Percentiles rank a stretch among this genome's conserved stretches.
Conservation (phyloP, 2,113 vertebrate species). For the Phylloscopus whistleri region DNA sequence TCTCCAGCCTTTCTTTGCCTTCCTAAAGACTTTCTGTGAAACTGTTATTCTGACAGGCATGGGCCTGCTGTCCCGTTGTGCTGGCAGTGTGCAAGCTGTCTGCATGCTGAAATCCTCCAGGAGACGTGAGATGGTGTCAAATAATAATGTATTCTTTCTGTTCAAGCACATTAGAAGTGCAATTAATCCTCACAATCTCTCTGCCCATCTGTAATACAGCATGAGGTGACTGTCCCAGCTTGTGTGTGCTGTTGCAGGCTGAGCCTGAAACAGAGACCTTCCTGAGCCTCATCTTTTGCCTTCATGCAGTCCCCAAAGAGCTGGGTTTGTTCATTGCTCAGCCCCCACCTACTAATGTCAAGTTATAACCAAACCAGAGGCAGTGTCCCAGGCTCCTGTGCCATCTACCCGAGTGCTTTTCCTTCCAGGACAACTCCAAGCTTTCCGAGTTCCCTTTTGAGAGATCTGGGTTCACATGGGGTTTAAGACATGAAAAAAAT, state of each 20-base stretch:
- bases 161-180: conserved; percentile 8
- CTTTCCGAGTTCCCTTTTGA: background rate
- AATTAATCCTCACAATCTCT: conserved; percentile 11
- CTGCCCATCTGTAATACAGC: background rate
- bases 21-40: background rate
- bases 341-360: background rate
- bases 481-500: background rate
- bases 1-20: background rate
- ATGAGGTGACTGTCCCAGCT: background rate
- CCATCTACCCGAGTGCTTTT: background rate
- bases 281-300: background rate
- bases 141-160: conserved; percentile 32
- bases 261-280: background rate
- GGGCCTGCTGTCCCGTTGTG: background rate
- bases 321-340: background rate
- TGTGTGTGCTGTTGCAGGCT: background rate
- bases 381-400: background rate
- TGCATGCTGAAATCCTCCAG: background rate
- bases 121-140: conserved; percentile 2
- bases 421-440: background rate
- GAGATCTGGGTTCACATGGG: background rate
- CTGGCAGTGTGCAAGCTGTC: background rate
- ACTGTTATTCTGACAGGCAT: background rate
- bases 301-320: background rate
- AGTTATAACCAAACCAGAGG: background rate